Percentiles rank a stretch among this genome's conserved stretches.
Evolutionary conservation across 2,888 invertebrate genomes (phyloP).

Genomic region (Acholoe squamosa): DNA sequence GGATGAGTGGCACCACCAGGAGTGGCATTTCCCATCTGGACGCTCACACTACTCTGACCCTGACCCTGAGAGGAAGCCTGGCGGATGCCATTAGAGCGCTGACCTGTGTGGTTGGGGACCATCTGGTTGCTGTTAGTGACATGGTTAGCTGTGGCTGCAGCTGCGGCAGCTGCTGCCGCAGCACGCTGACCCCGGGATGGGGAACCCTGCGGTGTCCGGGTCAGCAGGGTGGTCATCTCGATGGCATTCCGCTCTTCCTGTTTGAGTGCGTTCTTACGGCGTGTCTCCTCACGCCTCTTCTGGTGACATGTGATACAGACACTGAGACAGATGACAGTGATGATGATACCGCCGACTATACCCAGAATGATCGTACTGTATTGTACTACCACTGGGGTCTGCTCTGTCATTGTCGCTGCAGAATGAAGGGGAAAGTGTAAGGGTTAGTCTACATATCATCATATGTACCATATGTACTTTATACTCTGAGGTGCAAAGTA

Average conservation of each 20-base stretch:
- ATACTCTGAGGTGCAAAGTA: too few relatives aligned
- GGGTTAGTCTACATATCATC: too few relatives aligned
- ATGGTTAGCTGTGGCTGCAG: constrained; percentile 17
- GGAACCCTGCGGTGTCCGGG: constrained; percentile 59
- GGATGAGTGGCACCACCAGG: not conserved
- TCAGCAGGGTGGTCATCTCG: constrained; percentile 68
- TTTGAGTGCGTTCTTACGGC: constrained; percentile 62
- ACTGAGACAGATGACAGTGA: constrained; percentile 74
- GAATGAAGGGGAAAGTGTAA: constrained; percentile 43
- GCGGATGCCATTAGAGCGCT: constrained; percentile 34
- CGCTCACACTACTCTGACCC: not conserved
- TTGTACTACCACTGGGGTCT: constrained; percentile 50
- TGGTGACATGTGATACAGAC: constrained; percentile 76
- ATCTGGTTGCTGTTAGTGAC: constrained; percentile 5
- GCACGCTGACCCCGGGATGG: not conserved
- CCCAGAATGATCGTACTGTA: constrained; percentile 77
- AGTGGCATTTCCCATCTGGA: constrained; percentile 4
- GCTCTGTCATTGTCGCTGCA: constrained; percentile 69
- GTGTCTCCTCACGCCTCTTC: constrained; percentile 66
- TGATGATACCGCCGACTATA: constrained; percentile 76
- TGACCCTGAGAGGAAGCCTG: constrained; percentile 46
- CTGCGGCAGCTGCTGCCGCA: not conserved
- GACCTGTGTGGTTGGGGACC: constrained; percentile 19
- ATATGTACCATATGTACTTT: too few relatives aligned
- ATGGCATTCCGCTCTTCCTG: constrained; percentile 64